phyloP scores from a whole-genome alignment of 2,113 vertebrate genomes.

The Lipotes vexillifer region DNA sequence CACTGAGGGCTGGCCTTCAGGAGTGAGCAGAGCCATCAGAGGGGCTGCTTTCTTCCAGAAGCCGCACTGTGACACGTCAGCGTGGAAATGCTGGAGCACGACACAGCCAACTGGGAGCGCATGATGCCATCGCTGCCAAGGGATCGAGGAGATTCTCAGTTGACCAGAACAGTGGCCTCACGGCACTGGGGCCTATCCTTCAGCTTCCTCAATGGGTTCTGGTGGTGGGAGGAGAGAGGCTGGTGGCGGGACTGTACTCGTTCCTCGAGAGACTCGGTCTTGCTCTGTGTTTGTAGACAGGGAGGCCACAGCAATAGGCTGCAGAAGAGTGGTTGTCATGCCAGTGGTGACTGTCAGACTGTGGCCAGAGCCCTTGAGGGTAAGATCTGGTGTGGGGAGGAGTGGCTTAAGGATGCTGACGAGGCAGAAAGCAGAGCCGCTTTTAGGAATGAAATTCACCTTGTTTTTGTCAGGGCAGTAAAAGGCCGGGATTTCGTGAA shows the following conservation, averaged over 20 bases:
- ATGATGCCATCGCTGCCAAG: not conserved
- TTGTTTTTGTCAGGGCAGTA: conserved; percentile 99
- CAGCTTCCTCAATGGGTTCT: conserved; percentile 90
- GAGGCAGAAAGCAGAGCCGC: conserved; percentile 99
- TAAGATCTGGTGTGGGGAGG: conserved; percentile 93
- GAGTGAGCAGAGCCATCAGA: conserved; percentile 43
- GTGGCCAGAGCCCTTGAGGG: conserved; percentile 87
- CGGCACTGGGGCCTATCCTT: conserved; percentile 81
- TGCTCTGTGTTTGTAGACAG: conserved; percentile 86
- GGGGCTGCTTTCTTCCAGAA: conserved; percentile 64
- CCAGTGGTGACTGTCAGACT: conserved; percentile 90
- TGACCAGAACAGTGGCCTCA: not conserved
- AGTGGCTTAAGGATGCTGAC: conserved; percentile 99
- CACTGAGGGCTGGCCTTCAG: conserved; percentile 57
- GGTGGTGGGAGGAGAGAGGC: conserved; percentile 85
- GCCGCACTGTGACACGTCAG: not conserved
- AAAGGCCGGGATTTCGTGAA: conserved; percentile 95
- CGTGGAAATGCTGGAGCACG: not conserved
- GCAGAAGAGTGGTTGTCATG: conserved; percentile 85
- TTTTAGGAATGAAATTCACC: conserved; percentile 99
- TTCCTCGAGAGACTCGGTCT: conserved; percentile 87
- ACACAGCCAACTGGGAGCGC: conserved; percentile 10
- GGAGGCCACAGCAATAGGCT: conserved; percentile 84
- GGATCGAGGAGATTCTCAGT: conserved; percentile 47
- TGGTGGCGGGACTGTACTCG: conserved; percentile 87